phyloP scores from a whole-genome alignment of 2,888 invertebrate genomes.

The Vannuccia rotundouncinata region DNA sequence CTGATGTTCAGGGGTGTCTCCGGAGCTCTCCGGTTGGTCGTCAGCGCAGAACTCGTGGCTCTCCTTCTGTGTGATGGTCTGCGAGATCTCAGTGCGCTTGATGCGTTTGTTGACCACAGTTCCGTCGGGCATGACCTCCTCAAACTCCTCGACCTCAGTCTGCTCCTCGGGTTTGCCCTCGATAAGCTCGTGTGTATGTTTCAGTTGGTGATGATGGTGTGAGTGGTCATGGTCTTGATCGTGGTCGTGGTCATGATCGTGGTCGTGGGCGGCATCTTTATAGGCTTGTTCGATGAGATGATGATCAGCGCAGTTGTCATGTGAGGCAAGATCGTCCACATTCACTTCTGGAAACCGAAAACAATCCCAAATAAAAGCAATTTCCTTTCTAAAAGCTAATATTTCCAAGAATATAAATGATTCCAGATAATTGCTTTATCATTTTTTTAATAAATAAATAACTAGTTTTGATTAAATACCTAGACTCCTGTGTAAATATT shows the following conservation, averaged over 20 bases:
- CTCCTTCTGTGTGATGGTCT: slow-evolving; percentile 27
- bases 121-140: slow-evolving; percentile 35
- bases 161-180: slow-evolving; percentile 37
- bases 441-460: too few relatives aligned
- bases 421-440: too few relatives aligned
- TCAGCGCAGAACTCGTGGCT: slow-evolving; percentile 20
- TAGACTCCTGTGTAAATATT: too few relatives aligned
- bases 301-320: background rate
- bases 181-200: slow-evolving; percentile 28
- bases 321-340: background rate
- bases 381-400: too few relatives aligned
- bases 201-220: slow-evolving; percentile 13
- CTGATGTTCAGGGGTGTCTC: background rate
- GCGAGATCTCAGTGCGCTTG: slow-evolving; percentile 14
- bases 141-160: slow-evolving; percentile 36
- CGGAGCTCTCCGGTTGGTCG: background rate
- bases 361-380: too few relatives aligned
- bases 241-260: background rate
- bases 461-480: too few relatives aligned
- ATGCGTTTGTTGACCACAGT: slow-evolving; percentile 27
- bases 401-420: too few relatives aligned
- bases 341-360: background rate
- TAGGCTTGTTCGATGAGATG: background rate
- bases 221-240: background rate
- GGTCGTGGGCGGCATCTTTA: background rate